These are phyloP conservation scores for Pandemis heparana DNA, from an alignment of 2,888 invertebrate species.

Conservation along the genomic window DNA sequence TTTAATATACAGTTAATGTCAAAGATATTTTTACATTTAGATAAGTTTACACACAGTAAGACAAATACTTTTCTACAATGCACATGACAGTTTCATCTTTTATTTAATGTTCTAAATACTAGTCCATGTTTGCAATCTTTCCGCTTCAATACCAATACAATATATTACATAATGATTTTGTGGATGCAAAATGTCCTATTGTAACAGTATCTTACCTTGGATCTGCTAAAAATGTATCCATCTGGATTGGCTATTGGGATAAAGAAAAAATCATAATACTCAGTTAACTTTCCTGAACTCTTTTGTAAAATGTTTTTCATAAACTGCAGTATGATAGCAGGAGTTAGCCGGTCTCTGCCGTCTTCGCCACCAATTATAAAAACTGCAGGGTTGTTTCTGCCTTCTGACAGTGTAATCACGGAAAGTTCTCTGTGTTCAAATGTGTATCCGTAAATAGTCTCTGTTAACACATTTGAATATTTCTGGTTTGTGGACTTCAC, in stretches of 20 bases:
- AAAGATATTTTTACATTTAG: too few relatives aligned
- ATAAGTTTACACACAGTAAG: too few relatives aligned
- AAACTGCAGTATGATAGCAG: constrained; percentile 65
- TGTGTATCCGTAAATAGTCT: constrained; percentile 63
- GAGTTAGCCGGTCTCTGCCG: constrained; percentile 72
- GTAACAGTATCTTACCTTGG: constrained; percentile 52
- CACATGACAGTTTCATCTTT: too few relatives aligned
- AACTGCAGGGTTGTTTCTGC: constrained; percentile 56
- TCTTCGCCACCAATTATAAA: constrained; percentile 74
- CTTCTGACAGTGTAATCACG: constrained; percentile 61
- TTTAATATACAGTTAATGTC: too few relatives aligned
- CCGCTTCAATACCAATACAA: too few relatives aligned
- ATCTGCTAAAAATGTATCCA: constrained; percentile 69
- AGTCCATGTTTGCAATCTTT: too few relatives aligned
- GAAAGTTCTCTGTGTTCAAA: constrained; percentile 66
- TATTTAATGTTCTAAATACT: too few relatives aligned
- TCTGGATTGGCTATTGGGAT: constrained; percentile 77
- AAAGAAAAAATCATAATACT: constrained; percentile 68
- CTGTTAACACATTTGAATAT: constrained; percentile 49
- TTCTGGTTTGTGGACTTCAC: constrained; percentile 6
- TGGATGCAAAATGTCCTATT: background rate
- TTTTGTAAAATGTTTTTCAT: constrained; percentile 55
- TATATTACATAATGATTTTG: too few relatives aligned
- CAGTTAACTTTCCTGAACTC: constrained; percentile 48
- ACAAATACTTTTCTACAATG: too few relatives aligned